Conservation (phyloP, 2,888 invertebrate species). For the Acleris emargana region DNA sequence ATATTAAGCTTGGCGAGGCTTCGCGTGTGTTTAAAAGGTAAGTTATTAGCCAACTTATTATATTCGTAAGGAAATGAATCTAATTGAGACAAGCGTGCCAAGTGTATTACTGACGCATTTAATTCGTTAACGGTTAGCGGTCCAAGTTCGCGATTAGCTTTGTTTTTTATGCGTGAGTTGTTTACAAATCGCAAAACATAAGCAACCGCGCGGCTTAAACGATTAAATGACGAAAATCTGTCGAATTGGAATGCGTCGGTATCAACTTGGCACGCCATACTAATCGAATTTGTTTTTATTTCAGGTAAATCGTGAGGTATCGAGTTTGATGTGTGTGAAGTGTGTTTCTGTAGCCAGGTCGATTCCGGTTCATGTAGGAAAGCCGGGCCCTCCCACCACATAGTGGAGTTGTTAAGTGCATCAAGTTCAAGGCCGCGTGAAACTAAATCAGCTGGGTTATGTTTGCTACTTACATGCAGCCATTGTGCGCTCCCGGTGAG, state of each 20-base stretch:
- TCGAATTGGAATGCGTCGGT: too few relatives aligned
- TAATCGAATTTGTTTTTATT: neutral
- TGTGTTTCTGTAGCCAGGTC: neutral
- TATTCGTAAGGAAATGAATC: constrained; percentile 9
- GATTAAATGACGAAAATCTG: too few relatives aligned
- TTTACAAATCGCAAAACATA: too few relatives aligned
- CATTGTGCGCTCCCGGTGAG: constrained; percentile 27
- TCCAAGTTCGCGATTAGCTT: constrained; percentile 11
- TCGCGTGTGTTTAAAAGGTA: constrained; percentile 2
- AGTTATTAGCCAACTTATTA: neutral
- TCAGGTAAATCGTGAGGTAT: constrained; percentile 20
- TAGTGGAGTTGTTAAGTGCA: constrained; percentile 20
- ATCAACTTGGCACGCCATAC: too few relatives aligned
- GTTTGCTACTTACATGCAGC: constrained; percentile 40
- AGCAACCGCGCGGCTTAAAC: too few relatives aligned
- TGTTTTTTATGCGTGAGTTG: constrained; percentile 4
- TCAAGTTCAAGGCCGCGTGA: constrained; percentile 39
- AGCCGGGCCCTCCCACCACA: constrained; percentile 43
- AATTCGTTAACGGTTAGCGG: constrained; percentile 26
- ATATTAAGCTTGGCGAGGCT: constrained; percentile 21
- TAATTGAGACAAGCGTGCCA: constrained; percentile 12
- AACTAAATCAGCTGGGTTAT: constrained; percentile 43
- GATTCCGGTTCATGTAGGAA: constrained; percentile 34
- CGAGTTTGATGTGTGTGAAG: too few relatives aligned
- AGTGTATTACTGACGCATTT: constrained; percentile 2